Base-by-base conservation (phyloP, 2,888 invertebrate species). In the Muschampia plurimacula region DNA sequence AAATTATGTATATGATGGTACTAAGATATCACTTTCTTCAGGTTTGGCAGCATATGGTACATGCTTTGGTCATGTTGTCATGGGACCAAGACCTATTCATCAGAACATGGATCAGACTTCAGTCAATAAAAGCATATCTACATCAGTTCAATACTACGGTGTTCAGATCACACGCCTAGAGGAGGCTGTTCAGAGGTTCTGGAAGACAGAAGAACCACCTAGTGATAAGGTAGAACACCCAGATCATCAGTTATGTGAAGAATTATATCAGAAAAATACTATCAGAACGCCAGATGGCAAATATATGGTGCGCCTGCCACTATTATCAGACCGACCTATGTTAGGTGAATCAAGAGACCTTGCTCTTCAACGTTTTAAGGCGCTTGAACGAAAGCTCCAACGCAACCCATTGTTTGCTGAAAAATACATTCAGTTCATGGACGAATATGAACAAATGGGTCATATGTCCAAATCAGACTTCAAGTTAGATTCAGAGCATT, bases 151-250 rank as follows among this genome's bases (percentile, higher is more conserved):
- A 10, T 57, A 57, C 10, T 57, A 57, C 28, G 57, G 57, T 28
- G 57, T 57, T 0, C 28, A 57, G 28, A 57, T 57, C 57, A 57
- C 57, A 57, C 57, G 57, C 28, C 57, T 57, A 57, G 57, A 57
- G 12, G 15, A 68, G 57, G 65, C 69, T 62, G 46, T 68, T 12
- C 64, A 73, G 63, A 10, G 49, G 28, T 73, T 73, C 28, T 73
- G 69, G 73, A 68, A 68, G 22, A 13, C 64, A 57, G 73, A 73
- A 52, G 68, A 73, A 59, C 73, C 73, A 36, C 73, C 73, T n/a
- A 52, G 15, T 0, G 36, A 63, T 4, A 57, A 63, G 64, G 57
- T 44, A 12, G 9, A 49, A 12, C 67, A 67, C 28, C 72, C 72
- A 41, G 32, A n/a, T 32, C 15, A 52, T 52, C 15, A 52, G 15